These are phyloP conservation scores for Rhyzopertha dominica DNA, from an alignment of 1,140 invertebrate species.

Conservation along the genomic window DNA sequence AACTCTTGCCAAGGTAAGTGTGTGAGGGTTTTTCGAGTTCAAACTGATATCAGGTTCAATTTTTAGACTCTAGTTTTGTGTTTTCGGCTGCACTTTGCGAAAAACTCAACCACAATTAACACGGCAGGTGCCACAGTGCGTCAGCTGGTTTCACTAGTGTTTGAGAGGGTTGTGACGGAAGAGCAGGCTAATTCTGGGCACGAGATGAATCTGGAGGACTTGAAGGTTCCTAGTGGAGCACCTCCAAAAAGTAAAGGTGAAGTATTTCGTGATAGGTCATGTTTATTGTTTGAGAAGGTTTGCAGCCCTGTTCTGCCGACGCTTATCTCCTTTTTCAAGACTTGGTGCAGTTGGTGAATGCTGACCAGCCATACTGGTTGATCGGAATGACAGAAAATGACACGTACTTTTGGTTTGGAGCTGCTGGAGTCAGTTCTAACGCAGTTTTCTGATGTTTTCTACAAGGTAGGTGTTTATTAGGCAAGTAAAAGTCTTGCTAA, in stretches of 20 bases:
- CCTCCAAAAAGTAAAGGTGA: conserved; percentile 60
- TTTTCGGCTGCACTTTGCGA: conserved; percentile 90
- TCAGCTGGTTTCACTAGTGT: conserved; percentile 93
- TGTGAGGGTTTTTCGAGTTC: not conserved
- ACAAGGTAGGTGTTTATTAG: conserved; percentile 60
- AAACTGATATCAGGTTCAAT: not conserved
- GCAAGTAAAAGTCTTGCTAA: conserved; percentile 1
- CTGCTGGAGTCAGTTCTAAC: conserved; percentile 89
- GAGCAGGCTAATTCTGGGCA: conserved; percentile 51
- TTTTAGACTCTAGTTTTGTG: conserved; percentile 89
- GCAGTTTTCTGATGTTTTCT: conserved; percentile 88
- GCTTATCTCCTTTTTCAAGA: conserved; percentile 96
- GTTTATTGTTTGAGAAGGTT: conserved; percentile 26
- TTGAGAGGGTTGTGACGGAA: conserved; percentile 84
- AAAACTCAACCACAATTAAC: conserved; percentile 91
- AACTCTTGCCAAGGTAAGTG: conserved; percentile 77
- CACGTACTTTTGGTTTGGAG: conserved; percentile 93
- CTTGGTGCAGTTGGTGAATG: conserved; percentile 93
- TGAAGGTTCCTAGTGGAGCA: conserved; percentile 70
- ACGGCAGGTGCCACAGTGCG: conserved; percentile 95
- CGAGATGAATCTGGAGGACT: conserved; percentile 66
- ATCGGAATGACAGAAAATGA: conserved; percentile 95
- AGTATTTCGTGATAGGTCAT: not conserved
- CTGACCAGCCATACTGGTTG: conserved; percentile 92
- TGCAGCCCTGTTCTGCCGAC: conserved; percentile 87